Percentiles rank a stretch among this genome's conserved stretches.
Evolutionary conservation across 2,113 vertebrate genomes (phyloP).

Genomic region (Cyphomyrus discorhynchus): DNA sequence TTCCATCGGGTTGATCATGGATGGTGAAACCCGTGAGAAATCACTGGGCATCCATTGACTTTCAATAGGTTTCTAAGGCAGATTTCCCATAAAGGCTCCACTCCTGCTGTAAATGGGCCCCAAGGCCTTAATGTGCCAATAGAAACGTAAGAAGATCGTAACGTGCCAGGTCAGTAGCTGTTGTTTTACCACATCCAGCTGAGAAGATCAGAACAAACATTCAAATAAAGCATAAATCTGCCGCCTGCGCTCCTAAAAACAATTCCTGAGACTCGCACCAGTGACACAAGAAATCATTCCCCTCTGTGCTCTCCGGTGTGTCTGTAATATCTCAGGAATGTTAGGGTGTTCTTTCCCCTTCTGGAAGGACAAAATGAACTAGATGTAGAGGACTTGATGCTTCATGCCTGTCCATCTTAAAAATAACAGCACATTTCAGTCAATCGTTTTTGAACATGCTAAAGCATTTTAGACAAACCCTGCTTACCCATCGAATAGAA

Average conservation of each 20-base stretch:
- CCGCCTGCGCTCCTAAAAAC: neutral
- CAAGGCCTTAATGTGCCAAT: neutral
- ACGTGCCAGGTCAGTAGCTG: neutral
- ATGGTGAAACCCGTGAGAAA: neutral
- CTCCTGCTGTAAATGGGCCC: neutral
- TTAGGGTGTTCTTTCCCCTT: slow-evolving; percentile 7
- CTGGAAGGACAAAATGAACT: neutral
- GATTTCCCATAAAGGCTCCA: neutral
- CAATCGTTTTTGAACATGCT: neutral
- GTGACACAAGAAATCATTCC: neutral
- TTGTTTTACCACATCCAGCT: neutral
- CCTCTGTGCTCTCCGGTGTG: neutral
- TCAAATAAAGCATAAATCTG: slow-evolving; percentile 1
- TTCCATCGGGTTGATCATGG: neutral
- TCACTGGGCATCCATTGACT: neutral
- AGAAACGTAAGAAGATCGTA: neutral
- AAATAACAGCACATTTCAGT: neutral
- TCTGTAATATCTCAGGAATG: neutral
- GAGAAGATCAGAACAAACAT: neutral
- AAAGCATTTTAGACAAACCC: neutral
- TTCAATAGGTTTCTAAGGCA: neutral
- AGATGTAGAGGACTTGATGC: too few species aligned
- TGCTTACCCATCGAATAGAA: neutral
- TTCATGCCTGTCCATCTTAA: neutral
- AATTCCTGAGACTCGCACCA: neutral